A percentile compares a stretch with the other conserved stretches of the same genome.
Conservation (phyloP, 2,113 vertebrate species). For the Microtus ochrogaster region DNA sequence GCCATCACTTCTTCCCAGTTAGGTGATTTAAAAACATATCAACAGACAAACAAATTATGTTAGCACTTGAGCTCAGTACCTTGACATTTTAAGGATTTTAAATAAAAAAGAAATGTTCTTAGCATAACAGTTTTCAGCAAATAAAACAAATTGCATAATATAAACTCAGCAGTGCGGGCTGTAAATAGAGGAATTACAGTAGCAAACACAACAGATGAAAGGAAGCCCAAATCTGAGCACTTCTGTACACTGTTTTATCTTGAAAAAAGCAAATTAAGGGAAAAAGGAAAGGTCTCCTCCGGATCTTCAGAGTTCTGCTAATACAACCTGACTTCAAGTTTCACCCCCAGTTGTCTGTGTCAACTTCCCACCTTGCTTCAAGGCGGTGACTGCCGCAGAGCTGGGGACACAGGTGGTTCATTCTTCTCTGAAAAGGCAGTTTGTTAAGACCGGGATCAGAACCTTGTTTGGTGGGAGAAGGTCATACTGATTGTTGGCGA, state of each 20-base stretch:
- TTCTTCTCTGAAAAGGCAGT: slow-evolving; percentile 52
- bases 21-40: not conserved
- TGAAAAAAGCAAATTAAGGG: not conserved
- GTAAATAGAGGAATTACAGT: not conserved
- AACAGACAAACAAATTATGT: not conserved
- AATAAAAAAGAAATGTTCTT: not conserved
- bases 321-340: not conserved
- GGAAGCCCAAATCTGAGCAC: not conserved
- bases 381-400: not conserved
- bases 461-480: slow-evolving; percentile 7
- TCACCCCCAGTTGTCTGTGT: not conserved
- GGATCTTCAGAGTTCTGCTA: not conserved
- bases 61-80: not conserved
- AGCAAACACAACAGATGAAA: not conserved
- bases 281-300: not conserved
- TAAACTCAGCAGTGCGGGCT: not conserved
- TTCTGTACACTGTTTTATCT: not conserved
- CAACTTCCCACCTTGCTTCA: not conserved
- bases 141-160: not conserved
- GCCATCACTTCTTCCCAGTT: not conserved
- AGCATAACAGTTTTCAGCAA: not conserved
- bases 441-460: slow-evolving; percentile 30
- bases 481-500: not conserved
- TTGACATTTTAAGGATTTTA: not conserved
- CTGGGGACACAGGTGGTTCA: not conserved